Evolutionary conservation across 1,140 invertebrate species (phyloP), one percentile per base, ranked within the genome.

Genomic region (Aphaenogaster floridana): DNA sequence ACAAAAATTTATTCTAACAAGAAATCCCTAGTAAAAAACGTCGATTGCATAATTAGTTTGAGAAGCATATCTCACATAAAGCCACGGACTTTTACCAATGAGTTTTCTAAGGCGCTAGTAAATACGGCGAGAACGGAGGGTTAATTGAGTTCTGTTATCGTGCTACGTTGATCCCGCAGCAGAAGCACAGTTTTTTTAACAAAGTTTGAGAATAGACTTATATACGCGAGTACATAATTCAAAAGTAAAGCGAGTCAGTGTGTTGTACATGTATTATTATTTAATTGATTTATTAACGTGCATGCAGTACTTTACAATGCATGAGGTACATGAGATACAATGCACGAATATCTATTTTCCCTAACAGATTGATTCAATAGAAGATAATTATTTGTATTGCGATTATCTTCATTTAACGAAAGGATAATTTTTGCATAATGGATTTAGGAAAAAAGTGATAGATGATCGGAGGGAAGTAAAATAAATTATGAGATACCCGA

Each of bases 21-120:
- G 66, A 48, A 83, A 45, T 2, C 36, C 72, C 3, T 17, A 1
- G n/a, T 21, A 28, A 39, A 63, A 48, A 61, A 61, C 1, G 3
- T 57, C 28, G 52, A 34, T 66, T 72, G 3, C 42, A 42, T 48
- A 83, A 83, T 71, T 48, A 83, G 80, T 74, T 83, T 48, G 28
- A 61, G 50, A 61, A 61, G 77, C 13, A 11, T 15, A 66, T 2
- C 28, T 61, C 2, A 83, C 2, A 61, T 74, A 54, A 81, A 72
- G n/a, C 28, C n/a, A 11, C 28, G 5, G 42, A 83, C 36, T 69
- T 72, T 83, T 83, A 83, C 15, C 17, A 83, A 36, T 21, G 39
- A 83, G 54, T 72, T 83, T 83, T 50, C 50, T 61, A 83, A 59
- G 21, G 48, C 9, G 17, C 13, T 61, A 61, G 28, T 57, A 69